Evolutionary conservation across 2,113 vertebrate genomes (phyloP).

Genomic region (Charina bottae): DNA sequence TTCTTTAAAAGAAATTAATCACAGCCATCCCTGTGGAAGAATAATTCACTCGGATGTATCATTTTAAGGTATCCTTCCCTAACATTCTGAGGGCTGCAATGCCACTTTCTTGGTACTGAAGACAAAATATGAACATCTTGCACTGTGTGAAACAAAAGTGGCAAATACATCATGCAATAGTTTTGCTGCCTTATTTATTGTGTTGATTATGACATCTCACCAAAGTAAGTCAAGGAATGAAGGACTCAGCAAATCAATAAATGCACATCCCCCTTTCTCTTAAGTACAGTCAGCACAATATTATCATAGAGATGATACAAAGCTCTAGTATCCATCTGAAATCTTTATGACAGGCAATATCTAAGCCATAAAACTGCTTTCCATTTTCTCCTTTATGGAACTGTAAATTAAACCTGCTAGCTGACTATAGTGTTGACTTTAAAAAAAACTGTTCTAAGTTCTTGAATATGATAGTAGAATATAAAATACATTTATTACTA

Average conservation of each 20-base stretch:
- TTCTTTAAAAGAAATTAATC: not conserved
- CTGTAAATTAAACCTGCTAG: conserved; percentile 58
- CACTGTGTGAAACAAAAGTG: not conserved
- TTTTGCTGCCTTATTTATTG: not conserved
- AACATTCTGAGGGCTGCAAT: not conserved
- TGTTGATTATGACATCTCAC: conserved; percentile 38
- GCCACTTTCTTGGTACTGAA: not conserved
- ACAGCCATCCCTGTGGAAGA: not conserved
- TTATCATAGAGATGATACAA: conserved; percentile 2
- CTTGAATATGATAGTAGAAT: conserved; percentile 32
- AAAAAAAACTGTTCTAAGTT: conserved; percentile 44
- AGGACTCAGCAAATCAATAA: conserved; percentile 34
- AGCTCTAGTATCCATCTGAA: conserved; percentile 37
- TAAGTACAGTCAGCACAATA: conserved; percentile 48
- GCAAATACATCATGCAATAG: not conserved
- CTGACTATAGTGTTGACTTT: conserved; percentile 50
- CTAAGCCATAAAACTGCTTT: conserved; percentile 48
- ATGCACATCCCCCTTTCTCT: not conserved
- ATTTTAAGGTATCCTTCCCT: not conserved
- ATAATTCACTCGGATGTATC: not conserved
- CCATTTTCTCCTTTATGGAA: conserved; percentile 50
- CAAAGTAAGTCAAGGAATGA: conserved; percentile 53
- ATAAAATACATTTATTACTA: not conserved
- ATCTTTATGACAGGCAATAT: conserved; percentile 52
- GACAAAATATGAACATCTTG: not conserved